Evolutionary conservation across 2,113 vertebrate species (phyloP).

Genomic region (Stegastes partitus): DNA sequence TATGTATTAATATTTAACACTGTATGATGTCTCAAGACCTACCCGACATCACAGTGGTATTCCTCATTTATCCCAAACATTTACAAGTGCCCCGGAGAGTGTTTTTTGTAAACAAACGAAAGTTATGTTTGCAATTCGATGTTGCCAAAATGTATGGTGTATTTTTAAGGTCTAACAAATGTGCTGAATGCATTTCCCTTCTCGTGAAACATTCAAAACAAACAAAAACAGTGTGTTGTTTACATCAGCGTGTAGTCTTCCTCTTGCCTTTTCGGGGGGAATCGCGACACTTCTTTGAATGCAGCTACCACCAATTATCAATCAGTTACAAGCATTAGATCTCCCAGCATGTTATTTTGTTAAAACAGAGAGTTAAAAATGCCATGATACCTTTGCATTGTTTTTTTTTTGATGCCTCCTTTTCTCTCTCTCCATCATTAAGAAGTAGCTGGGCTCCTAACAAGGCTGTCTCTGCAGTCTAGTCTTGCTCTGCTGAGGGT

Average conservation of each 20-base stretch:
- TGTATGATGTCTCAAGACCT: neutral
- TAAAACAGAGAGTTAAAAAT: too few species aligned
- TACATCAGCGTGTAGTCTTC: too few species aligned
- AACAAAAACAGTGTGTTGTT: too few species aligned
- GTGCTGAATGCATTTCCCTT: neutral
- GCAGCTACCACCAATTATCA: neutral
- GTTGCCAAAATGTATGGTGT: too few species aligned
- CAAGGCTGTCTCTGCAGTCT: slow-evolving; percentile 2
- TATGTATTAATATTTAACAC: neutral
- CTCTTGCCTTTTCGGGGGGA: too few species aligned
- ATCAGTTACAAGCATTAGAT: neutral
- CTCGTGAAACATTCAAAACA: too few species aligned
- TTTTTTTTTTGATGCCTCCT: neutral
- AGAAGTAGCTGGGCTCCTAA: slow-evolving; percentile 22
- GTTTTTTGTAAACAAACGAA: neutral
- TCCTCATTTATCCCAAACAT: neutral
- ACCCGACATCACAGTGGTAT: neutral
- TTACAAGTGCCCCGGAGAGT: slow-evolving; percentile 1
- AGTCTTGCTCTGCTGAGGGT: slow-evolving; percentile 3
- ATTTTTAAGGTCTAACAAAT: neutral
- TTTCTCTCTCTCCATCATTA: slow-evolving; percentile 11
- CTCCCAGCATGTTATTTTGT: neutral
- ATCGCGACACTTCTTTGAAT: too few species aligned
- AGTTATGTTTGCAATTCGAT: neutral
- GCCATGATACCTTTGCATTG: too few species aligned